phyloP scores from a whole-genome alignment of 2,888 invertebrate genomes.

The Thymelicus sylvestris region DNA sequence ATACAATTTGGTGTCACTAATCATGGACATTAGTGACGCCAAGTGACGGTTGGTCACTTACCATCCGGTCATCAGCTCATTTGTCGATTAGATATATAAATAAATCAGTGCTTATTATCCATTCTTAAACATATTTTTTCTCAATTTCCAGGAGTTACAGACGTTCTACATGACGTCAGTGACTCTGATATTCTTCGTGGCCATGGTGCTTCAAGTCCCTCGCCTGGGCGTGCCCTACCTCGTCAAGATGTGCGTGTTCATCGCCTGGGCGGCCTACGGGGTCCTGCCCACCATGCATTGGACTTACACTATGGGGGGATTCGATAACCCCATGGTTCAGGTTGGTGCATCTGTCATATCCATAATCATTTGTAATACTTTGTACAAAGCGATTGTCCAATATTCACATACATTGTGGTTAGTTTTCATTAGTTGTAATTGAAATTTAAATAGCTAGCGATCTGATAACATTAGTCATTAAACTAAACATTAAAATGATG shows the following conservation, averaged over 20 bases:
- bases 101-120: neutral
- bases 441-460: too few species aligned
- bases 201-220: slow-evolving; percentile 92
- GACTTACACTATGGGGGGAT: slow-evolving; percentile 95
- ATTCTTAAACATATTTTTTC: neutral
- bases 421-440: too few species aligned
- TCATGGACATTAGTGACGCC: too few species aligned
- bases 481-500: too few species aligned
- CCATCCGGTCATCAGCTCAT: too few species aligned
- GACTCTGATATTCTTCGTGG: slow-evolving; percentile 90
- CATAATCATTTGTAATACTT: too few species aligned
- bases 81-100: too few species aligned
- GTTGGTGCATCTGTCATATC: slow-evolving; percentile 63
- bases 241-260: slow-evolving; percentile 91
- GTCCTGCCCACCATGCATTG: slow-evolving; percentile 96
- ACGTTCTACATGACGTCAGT: slow-evolving; percentile 93
- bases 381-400: too few species aligned
- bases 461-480: too few species aligned
- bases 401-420: too few species aligned
- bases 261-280: slow-evolving; percentile 95
- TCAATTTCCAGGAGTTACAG: slow-evolving; percentile 87
- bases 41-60: too few species aligned
- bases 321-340: slow-evolving; percentile 92
- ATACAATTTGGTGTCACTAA: too few species aligned
- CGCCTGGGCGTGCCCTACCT: slow-evolving; percentile 88